Base-by-base conservation (phyloP, 2,113 vertebrate genomes). In the Solenodon paradoxus region DNA sequence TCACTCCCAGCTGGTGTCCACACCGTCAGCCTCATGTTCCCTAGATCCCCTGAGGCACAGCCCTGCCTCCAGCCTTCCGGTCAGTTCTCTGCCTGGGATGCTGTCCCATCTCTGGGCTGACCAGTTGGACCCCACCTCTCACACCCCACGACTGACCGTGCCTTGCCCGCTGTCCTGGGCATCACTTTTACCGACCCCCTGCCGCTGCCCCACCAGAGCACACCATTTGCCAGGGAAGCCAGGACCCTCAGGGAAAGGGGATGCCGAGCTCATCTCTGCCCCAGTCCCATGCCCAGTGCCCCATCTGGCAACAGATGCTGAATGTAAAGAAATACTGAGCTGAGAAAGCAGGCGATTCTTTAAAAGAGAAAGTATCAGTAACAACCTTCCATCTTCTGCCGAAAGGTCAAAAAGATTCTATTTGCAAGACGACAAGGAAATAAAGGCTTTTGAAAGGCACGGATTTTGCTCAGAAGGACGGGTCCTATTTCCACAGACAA, bases 371-470 rank as follows among this genome's bases (percentile, higher is more conserved):
- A 86, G 95, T 13, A 83, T 68, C 72, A 88, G 24, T 12, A 69
- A 81, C 66, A 57, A 32, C 57, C 40, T 84, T 92, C 92, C 49
- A 59, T 59, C 63, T 57, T 32, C 90, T 0, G 0, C 53, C 88
- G 95, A 96, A 97, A 98, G 97, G 93, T 95, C 97, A 77, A 87
- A 22, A 77, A 59, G 51, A 55, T 77, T 83, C 51, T 61, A 53
- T 88, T 40, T 51, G 7, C 92, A 92, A 92, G 94, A 90, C 45
- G 68, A 10, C 47, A 95, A 94, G 88, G 81, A 87, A 53, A 42
- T 9, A 17, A 93, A 71, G 45, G 92, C 35, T 83, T 35, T 24
- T 64, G 72, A 92, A 95, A 97, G 87, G 96, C 95, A 35, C 3
- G 92, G 71, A 92, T 78, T 95, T 78, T 88, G 84, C 85, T 17